Base-by-base conservation (phyloP, 2,113 vertebrate species). In the Cairina moschata region DNA sequence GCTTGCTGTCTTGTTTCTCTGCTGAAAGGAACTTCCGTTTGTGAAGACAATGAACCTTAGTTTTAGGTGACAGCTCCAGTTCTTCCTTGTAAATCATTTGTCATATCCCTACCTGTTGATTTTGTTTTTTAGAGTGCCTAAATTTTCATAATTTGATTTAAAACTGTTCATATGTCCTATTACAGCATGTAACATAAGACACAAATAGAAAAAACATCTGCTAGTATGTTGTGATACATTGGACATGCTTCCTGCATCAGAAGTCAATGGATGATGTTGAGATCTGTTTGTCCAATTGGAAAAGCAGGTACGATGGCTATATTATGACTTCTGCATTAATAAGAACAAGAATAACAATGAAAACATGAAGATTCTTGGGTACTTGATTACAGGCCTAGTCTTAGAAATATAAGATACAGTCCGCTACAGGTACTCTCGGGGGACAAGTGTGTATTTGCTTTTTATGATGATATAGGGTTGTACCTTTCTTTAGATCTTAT, bases 111-210 rank as follows among this genome's bases (percentile, higher is more conserved):
- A 26, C 46, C 13, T 76, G 25, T 73, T 42, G 12, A 44, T 80
- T 91, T 85, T 93, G 55, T 17, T 74, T 90, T 86, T 83, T 77
- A 69, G 85, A 93, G 46, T 90, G 60, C 34, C 18, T 95, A 60
- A 71, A 75, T 95, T 91, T 89, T 88, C 79, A 46, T 90, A 54
- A 88, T 83, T 79, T 96, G 72, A 90, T 94, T 94, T 86, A 90
- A 91, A 88, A 88, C 88, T 97, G 85, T 94, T 93, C 87, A 28
- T 96, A 31, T 95, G 59, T 94, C 91, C 92, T 69, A 93, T 96
- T 93, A 77, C 86, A 88, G 94, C 90, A 83, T 88, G 92, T 94
- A 96, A 93, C 75, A 62, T 88, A 93, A 93, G 85, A 90, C 94
- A 66, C 82, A 94, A 84, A 87, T 69, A 80, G 83, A 13, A 95